Conservation (phyloP, 2,888 invertebrate genomes). For the Sepiola atlantica region DNA sequence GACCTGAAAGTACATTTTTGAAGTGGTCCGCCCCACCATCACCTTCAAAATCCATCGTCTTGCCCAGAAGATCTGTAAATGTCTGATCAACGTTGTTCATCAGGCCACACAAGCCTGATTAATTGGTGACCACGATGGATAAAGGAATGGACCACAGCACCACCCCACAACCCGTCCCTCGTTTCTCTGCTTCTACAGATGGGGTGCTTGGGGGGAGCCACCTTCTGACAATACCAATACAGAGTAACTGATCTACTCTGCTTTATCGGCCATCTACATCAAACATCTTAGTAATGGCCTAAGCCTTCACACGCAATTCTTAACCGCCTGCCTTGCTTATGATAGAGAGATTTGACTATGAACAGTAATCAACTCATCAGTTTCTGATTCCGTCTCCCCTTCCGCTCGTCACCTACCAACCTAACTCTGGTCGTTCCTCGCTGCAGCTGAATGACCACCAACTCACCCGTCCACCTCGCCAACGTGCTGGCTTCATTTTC, state of each 20-base stretch:
- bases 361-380: not conserved
- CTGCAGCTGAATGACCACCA: not conserved
- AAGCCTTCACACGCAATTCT: not conserved
- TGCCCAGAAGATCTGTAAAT: constrained; percentile 19
- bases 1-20: not conserved
- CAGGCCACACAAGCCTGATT: constrained; percentile 12
- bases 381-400: not conserved
- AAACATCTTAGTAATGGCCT: not conserved
- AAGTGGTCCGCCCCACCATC: not conserved
- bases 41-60: not conserved
- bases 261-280: not conserved
- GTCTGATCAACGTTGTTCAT: not conserved
- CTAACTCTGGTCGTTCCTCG: not conserved
- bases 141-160: not conserved
- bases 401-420: not conserved
- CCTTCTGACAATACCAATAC: constrained; percentile 32
- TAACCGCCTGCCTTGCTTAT: not conserved
- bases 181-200: not conserved
- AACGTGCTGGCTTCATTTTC: not conserved
- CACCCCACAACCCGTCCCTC: not conserved
- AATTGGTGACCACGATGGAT: not conserved
- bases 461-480: not conserved
- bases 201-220: not conserved
- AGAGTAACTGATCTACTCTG: not conserved
- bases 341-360: not conserved